These are phyloP conservation scores for Diprion similis DNA, from an alignment of 1,140 invertebrate species.

Conservation along the genomic window DNA sequence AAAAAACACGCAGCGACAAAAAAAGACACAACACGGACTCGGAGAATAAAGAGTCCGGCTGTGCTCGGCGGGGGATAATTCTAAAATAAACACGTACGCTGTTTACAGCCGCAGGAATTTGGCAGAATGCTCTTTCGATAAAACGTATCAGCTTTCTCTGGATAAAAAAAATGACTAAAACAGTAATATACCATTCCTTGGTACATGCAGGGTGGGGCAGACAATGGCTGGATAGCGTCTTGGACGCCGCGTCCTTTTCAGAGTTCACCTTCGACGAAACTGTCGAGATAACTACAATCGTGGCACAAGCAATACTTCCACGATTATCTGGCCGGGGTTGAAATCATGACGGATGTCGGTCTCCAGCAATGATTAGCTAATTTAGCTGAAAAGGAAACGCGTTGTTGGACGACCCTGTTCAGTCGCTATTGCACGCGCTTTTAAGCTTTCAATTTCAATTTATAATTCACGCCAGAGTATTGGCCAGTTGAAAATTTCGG, in stretches of 20 bases:
- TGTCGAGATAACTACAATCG: neutral
- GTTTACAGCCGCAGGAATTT: neutral
- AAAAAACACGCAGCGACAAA: no score
- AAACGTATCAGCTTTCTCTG: neutral
- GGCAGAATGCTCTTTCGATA: neutral
- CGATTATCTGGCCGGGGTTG: neutral
- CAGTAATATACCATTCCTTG: neutral
- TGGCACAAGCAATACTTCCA: no score
- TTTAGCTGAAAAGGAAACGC: conserved; percentile 34
- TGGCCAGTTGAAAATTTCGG: no score
- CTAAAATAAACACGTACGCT: neutral
- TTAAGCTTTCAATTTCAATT: no score
- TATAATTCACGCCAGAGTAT: no score
- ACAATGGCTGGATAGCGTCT: conserved; percentile 48
- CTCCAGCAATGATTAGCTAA: conserved; percentile 8
- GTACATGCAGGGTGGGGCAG: conserved; percentile 35
- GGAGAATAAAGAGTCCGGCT: neutral
- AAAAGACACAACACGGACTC: no score
- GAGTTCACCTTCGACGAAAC: neutral
- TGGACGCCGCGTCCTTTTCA: conserved; percentile 37
- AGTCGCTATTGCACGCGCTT: neutral
- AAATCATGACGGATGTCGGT: neutral
- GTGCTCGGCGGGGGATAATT: neutral
- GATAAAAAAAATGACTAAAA: neutral
- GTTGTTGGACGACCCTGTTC: conserved; percentile 29